These are phyloP conservation scores for Toxostoma redivivum DNA, from an alignment of 2,113 vertebrate genomes.

Conservation along the genomic window DNA sequence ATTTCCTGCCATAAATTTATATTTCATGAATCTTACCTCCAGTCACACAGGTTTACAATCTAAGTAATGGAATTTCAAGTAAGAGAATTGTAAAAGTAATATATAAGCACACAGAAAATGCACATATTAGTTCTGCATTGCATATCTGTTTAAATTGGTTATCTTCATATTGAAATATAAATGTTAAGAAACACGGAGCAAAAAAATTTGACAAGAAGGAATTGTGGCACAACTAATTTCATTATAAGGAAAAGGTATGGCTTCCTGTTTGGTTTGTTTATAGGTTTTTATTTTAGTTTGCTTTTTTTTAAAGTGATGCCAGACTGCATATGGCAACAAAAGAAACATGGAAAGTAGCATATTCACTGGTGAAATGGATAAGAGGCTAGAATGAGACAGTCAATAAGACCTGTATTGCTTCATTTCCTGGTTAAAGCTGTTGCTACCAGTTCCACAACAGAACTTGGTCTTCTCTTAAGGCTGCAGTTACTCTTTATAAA, in stretches of 20 bases:
- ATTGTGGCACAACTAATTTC: neutral
- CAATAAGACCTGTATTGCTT: neutral
- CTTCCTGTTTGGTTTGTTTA: neutral
- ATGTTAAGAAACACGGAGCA: neutral
- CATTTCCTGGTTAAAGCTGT: neutral
- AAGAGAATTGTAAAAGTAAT: neutral
- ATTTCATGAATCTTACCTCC: neutral
- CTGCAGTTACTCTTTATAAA: neutral
- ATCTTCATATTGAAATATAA: neutral
- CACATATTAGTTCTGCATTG: neutral
- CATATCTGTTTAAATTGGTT: neutral
- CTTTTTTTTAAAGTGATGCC: neutral
- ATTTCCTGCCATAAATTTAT: neutral
- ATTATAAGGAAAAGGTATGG: fast-evolving
- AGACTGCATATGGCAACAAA: neutral
- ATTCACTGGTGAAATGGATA: neutral
- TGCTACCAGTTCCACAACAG: neutral
- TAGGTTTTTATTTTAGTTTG: neutral
- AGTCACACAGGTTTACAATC: neutral
- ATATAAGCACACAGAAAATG: neutral
- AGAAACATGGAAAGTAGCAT: neutral
- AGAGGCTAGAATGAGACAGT: neutral
- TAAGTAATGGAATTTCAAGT: neutral
- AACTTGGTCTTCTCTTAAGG: neutral
- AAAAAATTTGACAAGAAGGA: neutral